Base-by-base conservation (phyloP, 2,888 invertebrate genomes). In the Poecilobothrus nobilitatus region DNA sequence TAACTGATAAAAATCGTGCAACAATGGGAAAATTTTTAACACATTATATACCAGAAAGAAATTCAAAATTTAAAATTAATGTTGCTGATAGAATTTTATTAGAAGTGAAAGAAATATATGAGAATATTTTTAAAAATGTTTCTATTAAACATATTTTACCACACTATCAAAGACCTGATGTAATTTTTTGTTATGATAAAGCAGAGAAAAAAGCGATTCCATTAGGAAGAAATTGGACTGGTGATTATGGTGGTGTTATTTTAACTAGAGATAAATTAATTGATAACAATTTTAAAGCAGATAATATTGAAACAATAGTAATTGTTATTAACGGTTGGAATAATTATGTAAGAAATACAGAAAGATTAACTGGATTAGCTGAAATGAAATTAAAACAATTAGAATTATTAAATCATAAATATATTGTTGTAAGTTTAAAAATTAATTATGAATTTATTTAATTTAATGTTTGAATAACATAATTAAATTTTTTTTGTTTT, bases 361-460 rank as follows among this genome's bases (percentile, higher is more conserved):
- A 82, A 44, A 77, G 75, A 34, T 83, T 85, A 10, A 84, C 86
- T 63, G 91, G 91, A 15, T 81, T 83, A 22, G 82, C 86, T 70
- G 75, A 79, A n/a, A 81, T 85, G 76, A 91, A 91, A 81, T 71
- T 88, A 18, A 83, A 86, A 69, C 91, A 91, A 74, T 81, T 92
- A 21, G 76, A 81, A 73, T 77, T 83, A 67, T 77, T 91, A 69
- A 89, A 89, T 53, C 89, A 86, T 76, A 81, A 81, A 75, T 83
- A 86, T 12, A 79, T 83, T 69, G 74, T 86, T 81, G 89, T 89
- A 69, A 77, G 75, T 33, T 18, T n/a, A n/a, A 20, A 21, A 44
- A 21, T 63, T 5, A 21, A 37, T 69, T 27, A 53, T 37, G 20
- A 21, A 66, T 41, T n/a, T n/a, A 66, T 7, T 64, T n/a, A n/a